A percentile compares a stretch with the other conserved stretches of the same genome.
Conservation (phyloP, 1,140 invertebrate genomes). For the Bombus superbus region DNA sequence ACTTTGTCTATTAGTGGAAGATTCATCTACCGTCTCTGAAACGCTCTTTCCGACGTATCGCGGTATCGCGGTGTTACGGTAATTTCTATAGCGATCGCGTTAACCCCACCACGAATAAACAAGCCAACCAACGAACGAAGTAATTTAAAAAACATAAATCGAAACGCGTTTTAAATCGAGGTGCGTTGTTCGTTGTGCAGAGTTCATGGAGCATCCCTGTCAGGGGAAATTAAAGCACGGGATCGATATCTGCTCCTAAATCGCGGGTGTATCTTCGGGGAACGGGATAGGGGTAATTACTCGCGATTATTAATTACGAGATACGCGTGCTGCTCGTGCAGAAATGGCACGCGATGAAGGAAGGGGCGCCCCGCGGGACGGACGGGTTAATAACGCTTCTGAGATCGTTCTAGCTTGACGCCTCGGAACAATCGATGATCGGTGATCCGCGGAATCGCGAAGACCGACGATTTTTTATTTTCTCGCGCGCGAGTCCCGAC, state of each 20-base stretch:
- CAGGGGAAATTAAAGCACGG: conserved; percentile 5
- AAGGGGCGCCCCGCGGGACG: conserved; percentile 46
- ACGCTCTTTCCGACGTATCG: too few species aligned
- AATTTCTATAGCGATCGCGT: too few species aligned
- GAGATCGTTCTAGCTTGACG: conserved; percentile 75
- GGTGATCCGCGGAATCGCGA: conserved; percentile 68
- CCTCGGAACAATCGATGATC: conserved; percentile 73
- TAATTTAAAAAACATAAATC: background rate
- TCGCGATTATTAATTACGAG: conserved; percentile 60
- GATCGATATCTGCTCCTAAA: background rate
- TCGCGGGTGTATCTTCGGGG: background rate
- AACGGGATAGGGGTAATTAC: conserved; percentile 59
- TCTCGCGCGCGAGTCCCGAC: conserved; percentile 43
- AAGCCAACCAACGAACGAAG: too few species aligned
- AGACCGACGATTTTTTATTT: conserved; percentile 31
- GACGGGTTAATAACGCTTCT: conserved; percentile 63
- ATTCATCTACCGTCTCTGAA: too few species aligned
- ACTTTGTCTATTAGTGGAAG: too few species aligned
- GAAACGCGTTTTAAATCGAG: too few species aligned
- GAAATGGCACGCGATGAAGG: conserved; percentile 19
- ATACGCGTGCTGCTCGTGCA: conserved; percentile 29
- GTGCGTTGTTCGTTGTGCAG: background rate
- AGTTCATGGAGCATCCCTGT: background rate
- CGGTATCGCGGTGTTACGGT: too few species aligned
- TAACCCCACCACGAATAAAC: too few species aligned